A percentile compares a stretch with the other conserved stretches of the same genome.
Conservation (phyloP, 2,113 vertebrate genomes). For the Trogon melanurus region DNA sequence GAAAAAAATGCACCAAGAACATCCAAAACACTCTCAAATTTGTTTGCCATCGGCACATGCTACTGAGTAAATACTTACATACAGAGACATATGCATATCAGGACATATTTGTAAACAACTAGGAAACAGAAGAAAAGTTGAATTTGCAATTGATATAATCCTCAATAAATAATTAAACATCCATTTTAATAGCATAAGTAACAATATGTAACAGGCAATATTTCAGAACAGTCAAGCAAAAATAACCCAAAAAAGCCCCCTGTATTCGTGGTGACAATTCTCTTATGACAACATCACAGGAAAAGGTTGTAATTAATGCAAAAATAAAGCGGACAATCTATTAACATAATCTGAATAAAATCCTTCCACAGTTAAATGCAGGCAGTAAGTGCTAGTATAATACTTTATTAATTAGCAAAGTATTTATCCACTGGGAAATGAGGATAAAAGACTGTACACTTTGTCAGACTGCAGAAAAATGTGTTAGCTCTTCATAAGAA, state of each 20-base stretch:
- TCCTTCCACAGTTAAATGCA: slow-evolving; percentile 76
- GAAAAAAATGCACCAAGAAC: neutral
- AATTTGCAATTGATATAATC: neutral
- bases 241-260: slow-evolving; percentile 66
- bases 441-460: slow-evolving; percentile 76
- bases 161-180: neutral
- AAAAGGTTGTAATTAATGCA: slow-evolving; percentile 79
- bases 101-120: neutral
- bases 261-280: slow-evolving; percentile 65
- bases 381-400: slow-evolving; percentile 78
- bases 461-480: slow-evolving; percentile 78
- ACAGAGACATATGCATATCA: neutral
- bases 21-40: neutral
- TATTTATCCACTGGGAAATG: slow-evolving; percentile 82
- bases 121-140: neutral
- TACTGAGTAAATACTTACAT: neutral
- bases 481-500: slow-evolving; percentile 80
- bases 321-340: slow-evolving; percentile 78
- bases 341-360: slow-evolving; percentile 83
- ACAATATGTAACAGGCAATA: slow-evolving; percentile 43
- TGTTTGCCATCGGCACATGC: neutral
- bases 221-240: slow-evolving; percentile 65
- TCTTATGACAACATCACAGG: slow-evolving; percentile 56
- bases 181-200: neutral
- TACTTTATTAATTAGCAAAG: slow-evolving; percentile 84